Evolutionary conservation across 2,888 invertebrate genomes (phyloP), one percentile per base, ranked within the genome.

Genomic region (Trichopoda pennipes): DNA sequence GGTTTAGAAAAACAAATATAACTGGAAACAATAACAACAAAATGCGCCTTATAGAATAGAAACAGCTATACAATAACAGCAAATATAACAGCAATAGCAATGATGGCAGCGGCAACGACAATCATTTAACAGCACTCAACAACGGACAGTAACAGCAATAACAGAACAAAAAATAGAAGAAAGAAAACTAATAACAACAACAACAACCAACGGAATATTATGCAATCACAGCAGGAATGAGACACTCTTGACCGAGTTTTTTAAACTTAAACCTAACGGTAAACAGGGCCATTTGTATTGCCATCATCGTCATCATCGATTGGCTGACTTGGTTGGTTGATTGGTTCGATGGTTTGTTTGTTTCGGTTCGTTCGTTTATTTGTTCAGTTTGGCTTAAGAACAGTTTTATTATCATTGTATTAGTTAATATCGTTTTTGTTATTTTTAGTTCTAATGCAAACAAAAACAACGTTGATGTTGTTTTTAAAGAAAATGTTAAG

Each of bases 231-330:
- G 87, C 88, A 89, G 88, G 88, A 88, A 87, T 88, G 88, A 89
- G 89, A 88, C 89, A 89, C 89, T 89, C 89, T 89, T 89, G 89
- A 89, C 89, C 89, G 89, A 89, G 88, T 89, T 89, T 89, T 69
- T 76, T 88, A 87, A 86, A 85, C 87, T 86, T 84, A 87, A 87
- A 87, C 86, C 84, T 87, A 88, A 88, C 89, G 88, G 88, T 88
- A 66, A 66, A 66, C 66, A 74, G 79, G 63, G 74, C 77, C 70
- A 77, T 74, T 61, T 63, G 51, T 70, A 64, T 70, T 44, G 66
- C 58, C 64, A 66, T 72, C 73, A 60, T 68, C 69, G 84, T 83
- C 87, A 73, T 64, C 35, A 56, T 42, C 60, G 17, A 21, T 61
- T 23, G 28, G n/a, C 47, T 64, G 16, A 47, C 58, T 4, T 44